A percentile compares a stretch with the other conserved stretches of the same genome.
These are phyloP conservation scores for Taxidea taxus DNA, from an alignment of 2,113 vertebrate species.

Conservation along the genomic window DNA sequence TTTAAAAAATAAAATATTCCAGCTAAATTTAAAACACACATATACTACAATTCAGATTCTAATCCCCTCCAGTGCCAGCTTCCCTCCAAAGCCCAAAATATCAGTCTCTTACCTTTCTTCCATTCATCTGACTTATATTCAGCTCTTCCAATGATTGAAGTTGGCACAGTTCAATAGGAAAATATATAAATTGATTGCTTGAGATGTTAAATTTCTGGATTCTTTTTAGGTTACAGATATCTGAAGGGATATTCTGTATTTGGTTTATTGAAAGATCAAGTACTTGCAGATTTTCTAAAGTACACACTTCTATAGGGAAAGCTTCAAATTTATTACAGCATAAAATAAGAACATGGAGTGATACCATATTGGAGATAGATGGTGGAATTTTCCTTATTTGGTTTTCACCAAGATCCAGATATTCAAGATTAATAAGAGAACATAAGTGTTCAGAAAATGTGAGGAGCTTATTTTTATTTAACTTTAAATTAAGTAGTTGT, in stretches of 20 bases:
- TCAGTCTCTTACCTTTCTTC: conserved; percentile 77
- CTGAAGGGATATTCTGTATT: conserved; percentile 72
- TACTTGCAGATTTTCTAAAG: conserved; percentile 71
- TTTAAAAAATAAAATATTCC: conserved; percentile 28
- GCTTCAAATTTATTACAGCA: conserved; percentile 70
- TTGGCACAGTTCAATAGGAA: conserved; percentile 79
- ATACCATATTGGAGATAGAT: conserved; percentile 61
- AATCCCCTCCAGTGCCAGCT: background rate
- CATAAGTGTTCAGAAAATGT: conserved; percentile 74
- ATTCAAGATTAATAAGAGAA: conserved; percentile 68
- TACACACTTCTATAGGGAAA: conserved; percentile 79
- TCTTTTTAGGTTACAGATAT: conserved; percentile 71
- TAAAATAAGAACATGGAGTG: conserved; percentile 78
- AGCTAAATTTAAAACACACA: conserved; percentile 13
- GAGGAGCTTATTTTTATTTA: conserved; percentile 71
- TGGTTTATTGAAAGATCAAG: conserved; percentile 81
- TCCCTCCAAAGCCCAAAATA: background rate
- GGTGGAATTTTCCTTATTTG: conserved; percentile 70
- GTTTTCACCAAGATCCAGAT: conserved; percentile 79
- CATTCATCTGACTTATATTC: conserved; percentile 70
- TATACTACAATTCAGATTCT: background rate
- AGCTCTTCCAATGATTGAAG: conserved; percentile 74
- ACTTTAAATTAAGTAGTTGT: conserved; percentile 69
- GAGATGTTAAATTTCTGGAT: conserved; percentile 80
- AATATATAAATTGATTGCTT: conserved; percentile 78